Percentiles rank a stretch among this genome's conserved stretches.
Evolutionary conservation across 2,888 invertebrate genomes (phyloP).

Genomic region (Lysandra coridon): DNA sequence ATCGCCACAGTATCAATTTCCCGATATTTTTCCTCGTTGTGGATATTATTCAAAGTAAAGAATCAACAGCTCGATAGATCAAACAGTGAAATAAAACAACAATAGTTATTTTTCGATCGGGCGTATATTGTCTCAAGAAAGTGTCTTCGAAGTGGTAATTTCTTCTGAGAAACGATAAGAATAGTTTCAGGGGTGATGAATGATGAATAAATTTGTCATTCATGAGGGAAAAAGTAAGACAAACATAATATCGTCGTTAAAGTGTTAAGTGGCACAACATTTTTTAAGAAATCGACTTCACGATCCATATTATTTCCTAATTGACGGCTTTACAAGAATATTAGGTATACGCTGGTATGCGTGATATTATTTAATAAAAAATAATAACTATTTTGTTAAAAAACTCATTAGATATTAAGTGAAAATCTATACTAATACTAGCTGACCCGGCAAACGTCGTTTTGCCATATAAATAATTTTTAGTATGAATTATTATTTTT

Average conservation of each 20-base stretch:
- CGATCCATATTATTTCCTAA: no score
- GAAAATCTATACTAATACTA: no score
- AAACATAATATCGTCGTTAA: not conserved
- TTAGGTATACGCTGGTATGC: no score
- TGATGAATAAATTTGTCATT: not conserved
- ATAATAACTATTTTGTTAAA: no score
- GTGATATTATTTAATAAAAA: no score
- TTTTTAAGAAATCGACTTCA: no score
- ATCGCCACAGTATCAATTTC: not conserved
- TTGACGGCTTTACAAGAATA: no score
- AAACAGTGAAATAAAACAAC: slow-evolving; percentile 15
- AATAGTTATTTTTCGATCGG: not conserved
- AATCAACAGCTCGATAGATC: slow-evolving; percentile 10
- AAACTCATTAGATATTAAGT: no score
- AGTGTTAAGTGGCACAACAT: no score
- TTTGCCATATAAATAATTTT: no score
- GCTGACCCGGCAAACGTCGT: no score
- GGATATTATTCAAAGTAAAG: not conserved
- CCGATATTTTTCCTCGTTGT: not conserved
- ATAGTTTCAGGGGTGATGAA: not conserved
- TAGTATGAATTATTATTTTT: no score
- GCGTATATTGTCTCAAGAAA: not conserved
- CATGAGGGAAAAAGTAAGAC: not conserved
- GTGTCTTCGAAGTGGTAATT: not conserved
- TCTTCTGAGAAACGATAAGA: not conserved